phyloP scores from a whole-genome alignment of 2,888 invertebrate species.

The Azorinus chamasolen region DNA sequence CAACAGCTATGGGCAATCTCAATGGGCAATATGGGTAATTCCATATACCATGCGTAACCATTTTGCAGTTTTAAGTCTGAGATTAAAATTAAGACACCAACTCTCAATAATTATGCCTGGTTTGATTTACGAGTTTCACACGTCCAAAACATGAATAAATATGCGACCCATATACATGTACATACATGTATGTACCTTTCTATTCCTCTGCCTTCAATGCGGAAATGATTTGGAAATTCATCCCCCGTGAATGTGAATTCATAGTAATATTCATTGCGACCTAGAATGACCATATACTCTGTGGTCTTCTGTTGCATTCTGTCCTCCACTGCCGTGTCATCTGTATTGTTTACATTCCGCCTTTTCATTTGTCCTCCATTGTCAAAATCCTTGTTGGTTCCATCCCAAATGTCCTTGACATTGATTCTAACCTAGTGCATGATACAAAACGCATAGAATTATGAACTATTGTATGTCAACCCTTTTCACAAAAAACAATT shows the following conservation, averaged over 20 bases:
- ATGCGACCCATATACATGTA: too few relatives aligned
- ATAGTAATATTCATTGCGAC: slow-evolving; percentile 38
- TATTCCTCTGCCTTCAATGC: slow-evolving; percentile 16
- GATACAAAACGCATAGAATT: not conserved
- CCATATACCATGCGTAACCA: too few relatives aligned
- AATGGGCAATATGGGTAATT: too few relatives aligned
- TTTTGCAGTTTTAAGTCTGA: too few relatives aligned
- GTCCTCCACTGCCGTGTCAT: slow-evolving; percentile 38
- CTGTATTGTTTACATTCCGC: slow-evolving; percentile 1
- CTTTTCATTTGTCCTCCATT: slow-evolving; percentile 27
- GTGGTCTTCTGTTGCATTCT: slow-evolving; percentile 3
- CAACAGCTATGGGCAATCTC: too few relatives aligned
- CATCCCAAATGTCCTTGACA: not conserved
- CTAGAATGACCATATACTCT: slow-evolving; percentile 36
- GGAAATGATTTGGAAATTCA: slow-evolving; percentile 27
- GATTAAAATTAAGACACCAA: too few relatives aligned
- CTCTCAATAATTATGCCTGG: too few relatives aligned
- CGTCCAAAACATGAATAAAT: too few relatives aligned
- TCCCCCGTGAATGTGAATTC: slow-evolving; percentile 31
- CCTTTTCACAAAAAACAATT: too few relatives aligned
- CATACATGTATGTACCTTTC: slow-evolving; percentile 15
- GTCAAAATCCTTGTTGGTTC: slow-evolving; percentile 23
- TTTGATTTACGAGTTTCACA: too few relatives aligned
- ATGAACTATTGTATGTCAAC: too few relatives aligned
- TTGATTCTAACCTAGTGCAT: slow-evolving; percentile 1